Evolutionary conservation across 1,140 invertebrate genomes (phyloP).

Genomic region (Odontomachus brunneus): DNA sequence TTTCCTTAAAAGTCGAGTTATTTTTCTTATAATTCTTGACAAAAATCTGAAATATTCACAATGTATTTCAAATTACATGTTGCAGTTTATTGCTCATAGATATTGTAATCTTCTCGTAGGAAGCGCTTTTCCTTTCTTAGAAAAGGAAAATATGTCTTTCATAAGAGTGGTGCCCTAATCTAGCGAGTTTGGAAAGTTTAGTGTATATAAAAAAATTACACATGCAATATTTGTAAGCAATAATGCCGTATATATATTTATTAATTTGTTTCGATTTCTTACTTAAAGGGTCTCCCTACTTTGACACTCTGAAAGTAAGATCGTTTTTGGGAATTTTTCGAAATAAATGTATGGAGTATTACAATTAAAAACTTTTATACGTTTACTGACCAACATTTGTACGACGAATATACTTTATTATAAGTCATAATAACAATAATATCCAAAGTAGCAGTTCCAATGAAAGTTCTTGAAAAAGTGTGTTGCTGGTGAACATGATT

Average conservation of each 20-base stretch:
- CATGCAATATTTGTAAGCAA: constrained; percentile 48
- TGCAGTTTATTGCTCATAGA: neutral
- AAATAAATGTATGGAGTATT: too few relatives aligned
- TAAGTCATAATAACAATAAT: too few relatives aligned
- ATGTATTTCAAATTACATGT: neutral
- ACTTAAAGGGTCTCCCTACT: too few relatives aligned
- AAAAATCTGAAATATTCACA: neutral
- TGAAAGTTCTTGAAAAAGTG: too few relatives aligned
- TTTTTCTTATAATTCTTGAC: neutral
- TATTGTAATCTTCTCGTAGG: neutral
- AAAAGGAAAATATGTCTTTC: neutral
- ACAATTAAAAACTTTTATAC: too few relatives aligned
- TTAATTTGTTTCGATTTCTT: constrained; percentile 47
- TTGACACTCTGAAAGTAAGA: too few relatives aligned
- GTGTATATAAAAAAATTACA: neutral
- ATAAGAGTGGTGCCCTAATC: neutral
- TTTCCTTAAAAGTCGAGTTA: neutral
- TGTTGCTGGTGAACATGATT: too few relatives aligned
- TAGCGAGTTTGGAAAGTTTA: constrained; percentile 10
- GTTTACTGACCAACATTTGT: too few relatives aligned
- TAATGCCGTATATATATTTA: constrained; percentile 61
- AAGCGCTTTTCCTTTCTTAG: neutral
- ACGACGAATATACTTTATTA: too few relatives aligned
- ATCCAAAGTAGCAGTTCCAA: too few relatives aligned
- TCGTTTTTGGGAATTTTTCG: too few relatives aligned